These are phyloP conservation scores for Siniperca obscura DNA, from an alignment of 2,797 vertebrate genomes.

Conservation along the genomic window DNA sequence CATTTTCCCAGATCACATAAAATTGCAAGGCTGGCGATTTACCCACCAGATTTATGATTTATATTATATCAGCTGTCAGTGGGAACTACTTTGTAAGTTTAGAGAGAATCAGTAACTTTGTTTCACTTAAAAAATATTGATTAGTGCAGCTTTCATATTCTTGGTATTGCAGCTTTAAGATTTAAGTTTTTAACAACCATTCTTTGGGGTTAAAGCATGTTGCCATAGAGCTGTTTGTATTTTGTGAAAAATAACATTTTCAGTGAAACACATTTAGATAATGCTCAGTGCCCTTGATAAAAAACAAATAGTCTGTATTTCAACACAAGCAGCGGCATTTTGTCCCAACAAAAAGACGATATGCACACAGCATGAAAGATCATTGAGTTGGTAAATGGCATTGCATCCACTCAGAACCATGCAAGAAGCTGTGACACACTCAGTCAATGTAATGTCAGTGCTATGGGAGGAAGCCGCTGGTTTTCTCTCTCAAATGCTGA, in stretches of 20 bases:
- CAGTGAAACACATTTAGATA: neutral
- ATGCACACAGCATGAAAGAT: conserved; percentile 15
- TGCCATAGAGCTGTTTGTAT: neutral
- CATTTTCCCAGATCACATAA: neutral
- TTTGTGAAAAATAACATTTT: neutral
- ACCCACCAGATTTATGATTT: neutral
- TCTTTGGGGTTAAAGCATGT: neutral
- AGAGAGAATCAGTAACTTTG: neutral
- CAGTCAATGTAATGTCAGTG: conserved; percentile 19
- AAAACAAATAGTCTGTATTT: neutral
- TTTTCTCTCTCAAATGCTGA: neutral
- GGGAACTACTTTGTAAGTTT: neutral
- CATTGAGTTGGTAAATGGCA: conserved; percentile 23
- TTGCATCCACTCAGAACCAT: conserved; percentile 7
- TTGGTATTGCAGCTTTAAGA: neutral
- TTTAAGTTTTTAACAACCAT: neutral
- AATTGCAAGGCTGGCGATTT: neutral
- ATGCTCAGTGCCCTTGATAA: neutral
- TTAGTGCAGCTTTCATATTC: neutral
- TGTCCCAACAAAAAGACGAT: conserved; percentile 17
- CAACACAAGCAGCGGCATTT: conserved; percentile 25
- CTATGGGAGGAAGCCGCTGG: neutral
- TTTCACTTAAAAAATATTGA: neutral
- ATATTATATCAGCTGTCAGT: neutral
- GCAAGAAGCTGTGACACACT: conserved; percentile 8